These are phyloP conservation scores for Salmo trutta DNA, from an alignment of 2,797 vertebrate species.

Conservation along the genomic window DNA sequence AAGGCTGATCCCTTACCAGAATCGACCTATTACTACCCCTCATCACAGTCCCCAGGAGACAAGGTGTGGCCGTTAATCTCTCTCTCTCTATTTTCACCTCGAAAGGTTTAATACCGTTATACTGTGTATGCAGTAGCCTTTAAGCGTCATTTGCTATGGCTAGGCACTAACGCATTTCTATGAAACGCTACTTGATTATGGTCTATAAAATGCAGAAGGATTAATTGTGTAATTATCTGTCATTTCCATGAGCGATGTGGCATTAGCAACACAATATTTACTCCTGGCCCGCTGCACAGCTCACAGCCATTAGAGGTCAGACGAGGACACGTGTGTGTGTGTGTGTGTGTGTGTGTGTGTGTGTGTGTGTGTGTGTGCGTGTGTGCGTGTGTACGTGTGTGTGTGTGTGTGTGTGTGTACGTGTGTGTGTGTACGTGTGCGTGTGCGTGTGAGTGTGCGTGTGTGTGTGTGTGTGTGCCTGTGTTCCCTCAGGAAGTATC, in stretches of 20 bases:
- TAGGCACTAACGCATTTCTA: neutral
- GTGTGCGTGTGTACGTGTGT: neutral
- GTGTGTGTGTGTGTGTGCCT: neutral
- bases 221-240: slow-evolving; percentile 49
- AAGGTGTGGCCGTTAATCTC: slow-evolving; percentile 22
- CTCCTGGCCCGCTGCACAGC: slow-evolving; percentile 33
- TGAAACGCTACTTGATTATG: slow-evolving; percentile 36
- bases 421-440: neutral
- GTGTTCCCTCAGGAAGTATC: slow-evolving; percentile 45
- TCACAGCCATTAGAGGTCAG: neutral
- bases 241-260: slow-evolving; percentile 33
- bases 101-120: neutral
- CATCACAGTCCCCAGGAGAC: slow-evolving; percentile 53
- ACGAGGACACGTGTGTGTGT: slow-evolving; percentile 34
- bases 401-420: no score
- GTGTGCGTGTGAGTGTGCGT: slow-evolving; percentile 13
- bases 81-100: slow-evolving; percentile 20
- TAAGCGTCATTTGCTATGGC: no score
- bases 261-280: slow-evolving; percentile 29
- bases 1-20: slow-evolving; percentile 17
- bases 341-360: slow-evolving; percentile 42
- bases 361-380: slow-evolving; percentile 16
- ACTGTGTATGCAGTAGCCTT: slow-evolving; percentile 6
- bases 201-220: slow-evolving; percentile 5
- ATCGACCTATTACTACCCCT: slow-evolving; percentile 35